Evolutionary conservation across 2,888 invertebrate genomes (phyloP), one percentile per base, ranked within the genome.

Genomic region (Azorinus chamasolen): DNA sequence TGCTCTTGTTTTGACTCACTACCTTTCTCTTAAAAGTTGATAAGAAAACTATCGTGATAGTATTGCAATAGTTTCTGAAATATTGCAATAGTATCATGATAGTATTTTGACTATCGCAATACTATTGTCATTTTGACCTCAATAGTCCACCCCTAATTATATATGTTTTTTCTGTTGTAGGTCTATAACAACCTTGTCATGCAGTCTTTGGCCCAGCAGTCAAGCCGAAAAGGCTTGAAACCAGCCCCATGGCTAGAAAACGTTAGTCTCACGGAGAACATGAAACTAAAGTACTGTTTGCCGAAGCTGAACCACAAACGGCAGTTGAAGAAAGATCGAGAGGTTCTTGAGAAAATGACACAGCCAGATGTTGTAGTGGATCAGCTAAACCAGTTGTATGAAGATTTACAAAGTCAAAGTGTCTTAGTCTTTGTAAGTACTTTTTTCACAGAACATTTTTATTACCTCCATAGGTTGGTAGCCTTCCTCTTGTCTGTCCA

Each of bases 211-310:
- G 74, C 73, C 12, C 71, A 62, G 20, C 71, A 74, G 46, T 66
- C 68, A 61, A 59, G 66, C 37, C 64, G 57, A 14, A 79, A 74
- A 16, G 70, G 79, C 14, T 53, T 79, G 48, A 62, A 68, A 16
- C 79, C 79, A 14, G 85, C 86, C 10, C 82, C 80, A 2, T 87
- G 87, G 87, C 59, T 87, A 1, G 68, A 83, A 58, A 75, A 59
- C 16, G 68, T 82, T 1, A 55, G 80, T 41, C 86, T 84, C 79
- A 76, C 79, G 0, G 68, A 78, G 18, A 65, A 76, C 22, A 39
- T 81, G 14, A 72, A 83, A 57, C 62, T 79, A 43, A 66, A 73
- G 16, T 85, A 85, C 59, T 73, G 66, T 12, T 43, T 87, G 45
- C 83, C 83, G 14, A 55, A 76, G 22, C 73, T 74, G 6, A 85